phyloP scores from a whole-genome alignment of 1,140 invertebrate genomes.

The Colletes latitarsis region DNA sequence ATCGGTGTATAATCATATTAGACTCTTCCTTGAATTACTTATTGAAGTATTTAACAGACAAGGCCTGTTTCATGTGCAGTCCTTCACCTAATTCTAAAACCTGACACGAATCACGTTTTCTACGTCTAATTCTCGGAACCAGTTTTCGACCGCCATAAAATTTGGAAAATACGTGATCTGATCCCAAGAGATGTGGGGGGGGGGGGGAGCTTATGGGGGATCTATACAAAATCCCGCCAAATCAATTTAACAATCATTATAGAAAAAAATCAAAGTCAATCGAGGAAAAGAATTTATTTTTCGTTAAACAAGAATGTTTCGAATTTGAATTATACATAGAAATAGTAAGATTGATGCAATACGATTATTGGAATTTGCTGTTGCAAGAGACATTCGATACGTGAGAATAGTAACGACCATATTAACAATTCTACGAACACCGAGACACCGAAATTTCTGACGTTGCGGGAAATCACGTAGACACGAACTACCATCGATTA shows the following conservation, averaged over 20 bases:
- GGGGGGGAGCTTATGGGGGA: too few species aligned
- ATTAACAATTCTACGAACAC: constrained; percentile 24
- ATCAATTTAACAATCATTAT: too few species aligned
- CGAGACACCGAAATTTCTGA: neutral
- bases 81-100: constrained; percentile 28
- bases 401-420: neutral
- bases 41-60: neutral
- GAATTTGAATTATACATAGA: neutral
- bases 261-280: neutral
- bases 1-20: too few species aligned
- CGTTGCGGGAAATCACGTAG: constrained; percentile 34
- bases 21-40: neutral
- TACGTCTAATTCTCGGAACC: neutral
- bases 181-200: too few species aligned
- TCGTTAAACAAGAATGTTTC: neutral
- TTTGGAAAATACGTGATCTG: neutral
- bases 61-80: neutral
- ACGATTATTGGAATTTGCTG: neutral
- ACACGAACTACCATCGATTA: neutral
- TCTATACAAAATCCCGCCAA: too few species aligned
- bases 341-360: neutral
- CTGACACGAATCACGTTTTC: neutral
- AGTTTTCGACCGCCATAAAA: neutral
- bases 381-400: neutral
- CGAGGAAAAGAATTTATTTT: neutral